Conservation (phyloP, 2,113 vertebrate genomes). For the Mixornis gularis region DNA sequence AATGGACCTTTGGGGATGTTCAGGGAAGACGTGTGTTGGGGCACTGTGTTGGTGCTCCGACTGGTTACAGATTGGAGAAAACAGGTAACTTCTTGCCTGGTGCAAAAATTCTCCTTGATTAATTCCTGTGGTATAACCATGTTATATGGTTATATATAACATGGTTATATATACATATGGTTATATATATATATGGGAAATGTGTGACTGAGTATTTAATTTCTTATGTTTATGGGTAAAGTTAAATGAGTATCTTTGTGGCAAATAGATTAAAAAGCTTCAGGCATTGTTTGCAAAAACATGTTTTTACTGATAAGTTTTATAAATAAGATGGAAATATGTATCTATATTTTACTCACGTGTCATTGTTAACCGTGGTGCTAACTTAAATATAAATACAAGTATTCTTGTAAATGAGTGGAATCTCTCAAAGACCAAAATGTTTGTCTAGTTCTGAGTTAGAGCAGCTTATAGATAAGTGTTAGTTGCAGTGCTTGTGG, state of each 20-base stretch:
- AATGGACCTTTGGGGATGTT: not conserved
- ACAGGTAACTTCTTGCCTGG: not conserved
- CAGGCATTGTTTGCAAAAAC: not conserved
- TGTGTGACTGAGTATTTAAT: not conserved
- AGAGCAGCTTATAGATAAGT: not conserved
- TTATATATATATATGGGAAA: too few species aligned
- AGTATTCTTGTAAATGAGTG: not conserved
- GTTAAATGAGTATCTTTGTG: not conserved
- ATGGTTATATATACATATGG: too few species aligned
- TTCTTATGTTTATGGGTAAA: not conserved
- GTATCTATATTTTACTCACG: rapidly evolving
- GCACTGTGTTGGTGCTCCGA: rapidly evolving
- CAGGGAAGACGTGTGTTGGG: not conserved
- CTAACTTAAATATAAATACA: not conserved
- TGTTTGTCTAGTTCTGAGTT: not conserved
- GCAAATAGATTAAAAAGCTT: not conserved
- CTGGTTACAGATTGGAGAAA: not conserved
- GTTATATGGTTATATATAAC: too few species aligned
- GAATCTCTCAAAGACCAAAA: not conserved
- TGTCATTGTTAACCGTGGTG: not conserved
- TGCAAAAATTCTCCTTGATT: not conserved
- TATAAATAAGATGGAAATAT: not conserved
- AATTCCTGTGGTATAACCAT: not conserved
- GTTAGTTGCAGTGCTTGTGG: not conserved
- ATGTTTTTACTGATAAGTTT: not conserved